Conservation (phyloP, 2,113 vertebrate genomes). For the Mellivora capensis region DNA sequence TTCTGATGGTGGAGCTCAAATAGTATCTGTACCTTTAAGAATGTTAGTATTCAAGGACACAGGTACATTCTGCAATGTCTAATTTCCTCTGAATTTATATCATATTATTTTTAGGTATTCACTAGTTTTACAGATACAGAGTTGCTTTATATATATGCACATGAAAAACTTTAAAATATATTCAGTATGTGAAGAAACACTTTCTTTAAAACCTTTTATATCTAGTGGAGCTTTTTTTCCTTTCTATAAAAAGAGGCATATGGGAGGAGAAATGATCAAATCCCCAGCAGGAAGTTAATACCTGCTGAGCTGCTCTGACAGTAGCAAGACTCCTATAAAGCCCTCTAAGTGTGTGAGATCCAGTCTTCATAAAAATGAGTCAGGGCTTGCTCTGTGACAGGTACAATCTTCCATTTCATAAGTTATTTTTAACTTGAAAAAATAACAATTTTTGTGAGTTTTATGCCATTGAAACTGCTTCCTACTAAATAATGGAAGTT, state of each 20-base stretch:
- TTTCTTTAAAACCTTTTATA: slow-evolving; percentile 55
- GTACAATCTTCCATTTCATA: slow-evolving; percentile 49
- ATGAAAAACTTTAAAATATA: slow-evolving; percentile 18
- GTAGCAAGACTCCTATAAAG: slow-evolving; percentile 41
- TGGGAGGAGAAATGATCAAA: slow-evolving; percentile 24
- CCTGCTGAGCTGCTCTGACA: slow-evolving; percentile 41
- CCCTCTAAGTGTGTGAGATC: slow-evolving; percentile 18
- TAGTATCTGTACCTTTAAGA: neutral
- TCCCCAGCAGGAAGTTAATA: slow-evolving; percentile 38
- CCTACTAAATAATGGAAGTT: neutral
- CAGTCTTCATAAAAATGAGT: slow-evolving; percentile 57
- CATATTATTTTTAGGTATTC: neutral
- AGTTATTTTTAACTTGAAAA: slow-evolving; percentile 51
- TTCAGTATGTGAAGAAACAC: slow-evolving; percentile 44
- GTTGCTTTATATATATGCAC: neutral
- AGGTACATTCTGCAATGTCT: neutral
- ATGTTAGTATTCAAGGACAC: neutral
- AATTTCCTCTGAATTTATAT: neutral
- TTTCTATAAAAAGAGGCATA: slow-evolving; percentile 30
- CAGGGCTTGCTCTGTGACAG: slow-evolving; percentile 47
- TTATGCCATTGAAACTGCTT: slow-evolving; percentile 9
- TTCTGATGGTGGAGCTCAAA: neutral
- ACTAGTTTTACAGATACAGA: neutral
- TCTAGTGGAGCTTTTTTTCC: neutral
- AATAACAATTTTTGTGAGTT: slow-evolving; percentile 39